Evolutionary conservation across 2,888 invertebrate genomes (phyloP).

Genomic region (Diarsia dahlii): DNA sequence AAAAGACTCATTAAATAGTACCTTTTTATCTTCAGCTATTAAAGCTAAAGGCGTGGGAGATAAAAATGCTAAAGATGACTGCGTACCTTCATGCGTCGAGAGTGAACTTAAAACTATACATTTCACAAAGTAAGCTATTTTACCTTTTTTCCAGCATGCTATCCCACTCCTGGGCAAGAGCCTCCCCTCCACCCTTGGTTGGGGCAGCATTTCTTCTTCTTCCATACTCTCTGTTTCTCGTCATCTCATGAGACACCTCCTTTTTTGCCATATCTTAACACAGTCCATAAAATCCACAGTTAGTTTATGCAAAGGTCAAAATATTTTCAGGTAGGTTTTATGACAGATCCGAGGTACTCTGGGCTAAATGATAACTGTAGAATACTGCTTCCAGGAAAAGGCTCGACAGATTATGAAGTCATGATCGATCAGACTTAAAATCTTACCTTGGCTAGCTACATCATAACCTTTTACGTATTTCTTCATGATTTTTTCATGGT

Average conservation of each 20-base stretch:
- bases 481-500: background rate
- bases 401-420: background rate
- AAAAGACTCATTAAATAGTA: background rate
- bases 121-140: slow-evolving; percentile 69
- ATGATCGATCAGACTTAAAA: background rate
- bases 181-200: too few relatives aligned
- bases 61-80: slow-evolving; percentile 76
- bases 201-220: too few relatives aligned
- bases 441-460: background rate
- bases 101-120: slow-evolving; percentile 84
- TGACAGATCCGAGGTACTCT: background rate
- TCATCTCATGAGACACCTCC: too few relatives aligned
- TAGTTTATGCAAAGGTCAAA: background rate
- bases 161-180: too few relatives aligned
- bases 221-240: too few relatives aligned
- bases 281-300: background rate
- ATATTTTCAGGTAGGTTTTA: background rate
- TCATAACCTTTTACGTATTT: background rate
- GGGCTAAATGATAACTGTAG: background rate
- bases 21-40: slow-evolving; percentile 71
- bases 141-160: too few relatives aligned
- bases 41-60: slow-evolving; percentile 77
- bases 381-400: background rate
- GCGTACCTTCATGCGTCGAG: slow-evolving; percentile 91
- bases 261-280: too few relatives aligned